Base-by-base conservation (phyloP, 2,797 vertebrate species). In the Peromyscus aztecus region DNA sequence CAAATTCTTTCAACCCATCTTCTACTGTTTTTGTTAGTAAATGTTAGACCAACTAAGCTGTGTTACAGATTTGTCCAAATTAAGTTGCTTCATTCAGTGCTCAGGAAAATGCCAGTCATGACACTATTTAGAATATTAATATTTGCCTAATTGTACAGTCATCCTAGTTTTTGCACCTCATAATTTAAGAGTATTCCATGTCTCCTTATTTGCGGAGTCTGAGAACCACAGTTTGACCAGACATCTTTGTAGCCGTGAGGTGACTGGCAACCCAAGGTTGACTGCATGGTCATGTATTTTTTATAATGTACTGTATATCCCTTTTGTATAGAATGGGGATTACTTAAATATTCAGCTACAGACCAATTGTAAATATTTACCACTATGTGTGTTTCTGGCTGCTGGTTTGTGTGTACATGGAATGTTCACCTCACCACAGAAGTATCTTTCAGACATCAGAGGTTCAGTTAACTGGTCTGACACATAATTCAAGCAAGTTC, bases 401-500 rank as follows among this genome's bases (percentile, higher is more conserved):
- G 3, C 23, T 14, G 23, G 40, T 2, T 57, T 57, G 6, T 57
- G 55, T 19, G 31, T 2, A 14, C 31, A 34, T 6, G 86, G 17
- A 63, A 46, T 14, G 52, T 63, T 76, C 3, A 10, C 21, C 37
- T 75, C 14, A 21, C 57, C 49, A 21, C 2, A 63, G 43, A 91
- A 67, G 16, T 14, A 73, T 84, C 49, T 84, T 2, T 52, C 81
- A 19, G 49, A 59, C 0, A 71, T 5, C 7, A 61, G 27, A 16
- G 4, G 12, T 10, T 43, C 12, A 78, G 13, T 73, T 55, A 19
- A 75, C 59, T 71, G 80, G 3, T 49, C 27, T 34, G 67, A 49
- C 43, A 81, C 10, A 23, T 76, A 95, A 59, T 57, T 95, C 23
- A 91, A 94, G 7, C 4, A 90, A 34, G 5, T 84, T 96, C 87